phyloP scores from a whole-genome alignment of 2,888 invertebrate species.

The Phyllotreta striolata region DNA sequence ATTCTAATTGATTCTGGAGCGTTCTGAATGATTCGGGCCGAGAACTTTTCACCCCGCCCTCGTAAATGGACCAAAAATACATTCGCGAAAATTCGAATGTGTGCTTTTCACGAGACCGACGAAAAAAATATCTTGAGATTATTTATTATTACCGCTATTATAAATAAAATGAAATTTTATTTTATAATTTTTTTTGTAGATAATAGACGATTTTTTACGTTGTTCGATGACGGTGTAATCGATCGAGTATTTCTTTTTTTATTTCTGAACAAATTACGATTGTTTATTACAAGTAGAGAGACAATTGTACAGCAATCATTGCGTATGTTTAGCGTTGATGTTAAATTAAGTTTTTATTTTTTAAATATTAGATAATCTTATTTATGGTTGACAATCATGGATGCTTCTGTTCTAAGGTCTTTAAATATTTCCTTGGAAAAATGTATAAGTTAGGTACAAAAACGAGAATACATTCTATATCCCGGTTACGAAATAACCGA shows the following conservation, averaged over 20 bases:
- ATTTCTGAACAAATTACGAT: too few relatives aligned
- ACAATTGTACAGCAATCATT: constrained; percentile 4
- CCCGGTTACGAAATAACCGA: too few relatives aligned
- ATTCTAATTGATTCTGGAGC: too few relatives aligned
- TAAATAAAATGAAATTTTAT: constrained; percentile 11
- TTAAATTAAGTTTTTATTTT: constrained; percentile 12
- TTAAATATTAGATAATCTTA: constrained; percentile 12
- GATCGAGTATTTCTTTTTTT: too few relatives aligned
- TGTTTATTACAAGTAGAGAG: neutral
- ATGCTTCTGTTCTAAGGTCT: constrained; percentile 11
- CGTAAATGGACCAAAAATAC: neutral
- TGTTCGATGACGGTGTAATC: too few relatives aligned
- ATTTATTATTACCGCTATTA: constrained; percentile 13
- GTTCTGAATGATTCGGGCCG: too few relatives aligned
- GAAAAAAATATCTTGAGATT: constrained; percentile 22
- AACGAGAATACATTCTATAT: neutral
- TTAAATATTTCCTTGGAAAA: neutral
- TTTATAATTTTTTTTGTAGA: constrained; percentile 7
- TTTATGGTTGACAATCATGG: constrained; percentile 11
- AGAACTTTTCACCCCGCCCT: too few relatives aligned
- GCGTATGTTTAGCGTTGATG: constrained; percentile 2
- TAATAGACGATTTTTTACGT: neutral
- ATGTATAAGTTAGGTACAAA: neutral
- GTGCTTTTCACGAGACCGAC: constrained; percentile 8
- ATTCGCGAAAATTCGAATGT: neutral